Evolutionary conservation across 1,140 invertebrate species (phyloP), one percentile per base, ranked within the genome.

Genomic region (Diabrotica undecimpunctata): DNA sequence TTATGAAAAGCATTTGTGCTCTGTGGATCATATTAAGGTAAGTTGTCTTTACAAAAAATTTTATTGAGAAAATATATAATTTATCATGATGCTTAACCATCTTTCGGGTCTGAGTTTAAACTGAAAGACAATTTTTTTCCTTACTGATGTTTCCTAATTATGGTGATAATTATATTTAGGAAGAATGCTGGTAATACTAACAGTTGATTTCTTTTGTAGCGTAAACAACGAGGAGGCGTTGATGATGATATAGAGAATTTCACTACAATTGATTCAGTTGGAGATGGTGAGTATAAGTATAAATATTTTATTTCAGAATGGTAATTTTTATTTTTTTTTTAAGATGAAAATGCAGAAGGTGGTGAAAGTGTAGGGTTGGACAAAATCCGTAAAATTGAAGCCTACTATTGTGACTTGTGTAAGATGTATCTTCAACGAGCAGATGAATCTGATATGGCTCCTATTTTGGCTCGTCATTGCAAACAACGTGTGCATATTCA

Each of bases 191-290:
- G 4, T 25, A 25, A 46, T 5, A 46, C n/a, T 46, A 46, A 46
- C n/a, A 46, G 8, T 6, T 6, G 41, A 6, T n/a, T 46, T 46
- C 8, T n/a, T 46, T 46, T 46, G 41, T 68, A 88, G 87, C 81
- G 83, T 54, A 88, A 89, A 72, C 84, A 85, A 13, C 75, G 78
- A 50, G 50, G 70, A 76, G 81, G 82, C 74, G 74, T 64, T 70
- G 62, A 79, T 56, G 70, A 75, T 46, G 72, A 70, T 12, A 67
- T 54, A 12, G 90, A 92, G 59, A 91, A 92, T 74, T 92, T 92
- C 71, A 90, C 92, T 82, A 91, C 90, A 36, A 82, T 93, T 7
- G 91, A 92, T 79, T 91, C 90, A 13, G 89, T 92, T 13, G 90
- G 91, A n/a, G 89, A 90, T 79, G 88, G 90, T 13, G 90, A 92